phyloP scores from a whole-genome alignment of 2,113 vertebrate species.

The Barbus barbus region DNA sequence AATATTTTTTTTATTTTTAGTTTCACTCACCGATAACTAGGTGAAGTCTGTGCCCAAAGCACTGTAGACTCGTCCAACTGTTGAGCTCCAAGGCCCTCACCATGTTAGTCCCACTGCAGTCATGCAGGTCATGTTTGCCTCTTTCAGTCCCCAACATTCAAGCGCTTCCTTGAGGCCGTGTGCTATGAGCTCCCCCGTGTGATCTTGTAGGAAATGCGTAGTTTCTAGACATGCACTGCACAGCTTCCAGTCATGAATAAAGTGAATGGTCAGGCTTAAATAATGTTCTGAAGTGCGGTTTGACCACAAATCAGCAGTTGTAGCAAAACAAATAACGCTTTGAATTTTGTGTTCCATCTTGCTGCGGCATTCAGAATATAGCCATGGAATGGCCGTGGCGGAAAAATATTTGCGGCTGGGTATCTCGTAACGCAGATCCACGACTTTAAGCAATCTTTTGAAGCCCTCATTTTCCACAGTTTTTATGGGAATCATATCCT shows the following conservation, averaged over 20 bases:
- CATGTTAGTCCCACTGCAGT: neutral
- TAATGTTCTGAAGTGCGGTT: no score
- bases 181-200: neutral
- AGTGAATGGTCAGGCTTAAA: no score
- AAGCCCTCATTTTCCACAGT: slow-evolving; percentile 9
- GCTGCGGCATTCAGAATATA: neutral
- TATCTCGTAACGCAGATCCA: neutral
- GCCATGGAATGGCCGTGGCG: neutral
- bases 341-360: neutral
- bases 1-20: no score
- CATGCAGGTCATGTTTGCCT: neutral
- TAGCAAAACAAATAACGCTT: neutral
- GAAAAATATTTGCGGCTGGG: neutral
- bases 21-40: no score
- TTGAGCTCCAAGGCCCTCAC: no score
- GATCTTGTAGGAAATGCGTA: neutral
- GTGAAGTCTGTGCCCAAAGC: no score
- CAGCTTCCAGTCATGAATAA: neutral
- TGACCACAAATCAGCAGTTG: neutral
- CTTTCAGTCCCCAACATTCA: slow-evolving; percentile 17
- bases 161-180: neutral
- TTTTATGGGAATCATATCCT: slow-evolving; percentile 9
- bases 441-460: neutral
- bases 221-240: neutral
- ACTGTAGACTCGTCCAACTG: no score